These are phyloP conservation scores for Petrocephalus schoutedeni DNA, from an alignment of 2,797 vertebrate species.

Conservation along the genomic window DNA sequence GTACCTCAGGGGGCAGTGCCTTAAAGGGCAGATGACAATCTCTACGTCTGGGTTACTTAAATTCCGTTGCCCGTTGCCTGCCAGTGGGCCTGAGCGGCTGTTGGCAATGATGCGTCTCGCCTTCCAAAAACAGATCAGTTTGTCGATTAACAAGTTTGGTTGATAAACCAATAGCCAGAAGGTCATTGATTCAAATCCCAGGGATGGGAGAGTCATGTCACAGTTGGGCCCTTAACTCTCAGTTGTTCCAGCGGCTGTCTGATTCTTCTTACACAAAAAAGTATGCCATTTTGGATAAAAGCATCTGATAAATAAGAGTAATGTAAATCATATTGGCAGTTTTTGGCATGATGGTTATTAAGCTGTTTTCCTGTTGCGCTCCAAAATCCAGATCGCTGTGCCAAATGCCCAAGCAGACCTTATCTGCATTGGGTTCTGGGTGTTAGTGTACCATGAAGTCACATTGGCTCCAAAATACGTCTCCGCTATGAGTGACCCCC, in stretches of 20 bases:
- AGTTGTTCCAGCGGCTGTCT: neutral
- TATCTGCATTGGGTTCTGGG: constrained; percentile 41
- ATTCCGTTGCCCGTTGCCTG: neutral
- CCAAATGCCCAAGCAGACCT: constrained; percentile 31
- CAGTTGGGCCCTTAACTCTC: neutral
- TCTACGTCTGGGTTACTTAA: neutral
- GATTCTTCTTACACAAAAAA: neutral
- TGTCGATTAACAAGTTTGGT: neutral
- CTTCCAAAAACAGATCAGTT: neutral
- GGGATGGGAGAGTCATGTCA: neutral
- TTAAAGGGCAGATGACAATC: neutral
- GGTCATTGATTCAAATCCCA: neutral
- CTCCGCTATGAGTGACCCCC: neutral
- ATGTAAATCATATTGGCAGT: neutral
- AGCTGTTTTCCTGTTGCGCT: neutral
- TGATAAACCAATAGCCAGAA: neutral
- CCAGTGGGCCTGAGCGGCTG: neutral
- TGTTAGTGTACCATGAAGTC: constrained; percentile 46
- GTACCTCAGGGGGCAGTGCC: neutral
- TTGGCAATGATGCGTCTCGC: neutral
- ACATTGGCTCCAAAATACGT: constrained; percentile 17
- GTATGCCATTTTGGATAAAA: neutral
- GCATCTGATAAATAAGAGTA: neutral
- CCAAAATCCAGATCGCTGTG: neutral
- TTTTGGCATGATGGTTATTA: neutral